Base-by-base conservation (phyloP, 2,113 vertebrate species). In the Passer montanus region DNA sequence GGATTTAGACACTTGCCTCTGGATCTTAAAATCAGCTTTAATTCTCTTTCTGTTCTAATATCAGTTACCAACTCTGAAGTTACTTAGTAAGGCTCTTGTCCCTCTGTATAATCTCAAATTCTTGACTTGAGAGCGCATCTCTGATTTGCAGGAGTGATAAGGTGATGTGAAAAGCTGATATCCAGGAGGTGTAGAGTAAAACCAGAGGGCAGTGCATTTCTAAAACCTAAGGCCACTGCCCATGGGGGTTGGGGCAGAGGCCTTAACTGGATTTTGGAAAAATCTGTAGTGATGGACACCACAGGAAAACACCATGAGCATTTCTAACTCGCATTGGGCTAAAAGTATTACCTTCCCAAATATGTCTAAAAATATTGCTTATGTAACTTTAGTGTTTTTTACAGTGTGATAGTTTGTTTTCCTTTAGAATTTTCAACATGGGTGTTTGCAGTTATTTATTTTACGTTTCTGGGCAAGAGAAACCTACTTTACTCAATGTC, bases 321-420 rank as follows among this genome's bases (percentile, higher is more conserved):
- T 46, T 88, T 83, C 28, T 66, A 80, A 26, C 0, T 6, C 0
- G 0, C 11, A 11, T 13, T 43, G 14, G 6, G 46, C 31, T 19
- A 53, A 43, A 85, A 17, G 7, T 66, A 33, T 46, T 72, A 33
- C 10, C 5, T 85, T 73, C 59, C 23, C 31, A 83, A 68, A 58
- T 15, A 76, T 19, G 11, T 19, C 26, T 59, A 24, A 62, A 88
- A 78, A 22, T 23, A 9, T 49, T 26, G 1, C 33, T 49, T 66
- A 46, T 70, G 82, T 74, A 86, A 46, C 43, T 9, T 50, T 6
- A 55, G 43, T 21, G 5, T 11, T 93, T 93, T 83, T 83, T 78
- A 44, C 31, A 78, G 2, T 9, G 18, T 33, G 28, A 30, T 77
- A 0, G 1, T 28, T 86, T 0, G 1, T 60, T 83, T 89, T 79